Conservation (phyloP, 1,140 invertebrate species). For the Hetaerina americana region DNA sequence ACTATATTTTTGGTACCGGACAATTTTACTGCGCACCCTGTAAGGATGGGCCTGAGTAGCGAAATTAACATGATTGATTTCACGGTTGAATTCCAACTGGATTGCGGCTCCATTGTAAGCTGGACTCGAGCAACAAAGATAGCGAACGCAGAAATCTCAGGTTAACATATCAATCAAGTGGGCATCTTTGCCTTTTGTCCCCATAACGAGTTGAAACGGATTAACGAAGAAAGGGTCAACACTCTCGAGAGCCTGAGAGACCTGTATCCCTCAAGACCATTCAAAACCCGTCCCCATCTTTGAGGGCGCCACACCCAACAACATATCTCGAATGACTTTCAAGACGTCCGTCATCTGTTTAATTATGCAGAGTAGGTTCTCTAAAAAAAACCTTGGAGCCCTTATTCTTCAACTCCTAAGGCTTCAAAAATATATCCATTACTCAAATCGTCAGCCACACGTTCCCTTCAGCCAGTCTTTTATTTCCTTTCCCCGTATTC, state of each 20-base stretch:
- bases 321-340: neutral
- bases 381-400: neutral
- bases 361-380: neutral
- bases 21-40: no score
- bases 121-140: neutral
- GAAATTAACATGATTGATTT: neutral
- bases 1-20: no score
- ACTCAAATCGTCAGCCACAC: neutral
- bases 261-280: neutral
- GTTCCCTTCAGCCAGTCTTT: neutral
- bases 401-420: neutral
- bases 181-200: neutral
- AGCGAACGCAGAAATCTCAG: neutral
- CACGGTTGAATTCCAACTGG: neutral
- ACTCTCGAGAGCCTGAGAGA: neutral
- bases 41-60: no score
- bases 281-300: neutral
- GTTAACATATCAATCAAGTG: neutral
- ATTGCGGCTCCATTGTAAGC: neutral
- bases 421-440: neutral
- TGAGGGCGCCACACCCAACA: neutral
- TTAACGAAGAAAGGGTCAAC: neutral
- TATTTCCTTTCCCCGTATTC: neutral
- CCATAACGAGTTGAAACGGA: neutral
- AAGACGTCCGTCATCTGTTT: neutral